These are phyloP conservation scores for Mola mola DNA, from an alignment of 2,113 vertebrate species.

Conservation along the genomic window DNA sequence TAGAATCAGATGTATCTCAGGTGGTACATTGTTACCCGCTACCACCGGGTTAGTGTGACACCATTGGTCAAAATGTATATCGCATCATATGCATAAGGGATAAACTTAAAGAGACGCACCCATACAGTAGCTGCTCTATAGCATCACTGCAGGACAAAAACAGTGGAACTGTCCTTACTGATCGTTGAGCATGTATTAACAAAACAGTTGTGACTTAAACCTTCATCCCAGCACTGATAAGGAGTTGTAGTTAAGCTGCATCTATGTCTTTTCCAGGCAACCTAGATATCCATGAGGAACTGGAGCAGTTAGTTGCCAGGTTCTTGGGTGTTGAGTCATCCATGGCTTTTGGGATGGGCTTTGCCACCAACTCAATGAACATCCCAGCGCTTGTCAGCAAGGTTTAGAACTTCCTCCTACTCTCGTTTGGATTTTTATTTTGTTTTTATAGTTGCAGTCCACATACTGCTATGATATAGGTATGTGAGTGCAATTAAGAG, in stretches of 20 bases:
- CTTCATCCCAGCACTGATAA: neutral
- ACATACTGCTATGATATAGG: neutral
- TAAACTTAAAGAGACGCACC: too few relatives aligned
- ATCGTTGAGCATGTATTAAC: neutral
- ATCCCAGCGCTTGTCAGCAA: conserved; percentile 95
- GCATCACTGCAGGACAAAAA: neutral
- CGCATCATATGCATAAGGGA: too few relatives aligned
- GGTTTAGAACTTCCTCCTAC: conserved; percentile 70
- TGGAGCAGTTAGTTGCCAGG: conserved; percentile 89
- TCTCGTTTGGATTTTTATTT: neutral
- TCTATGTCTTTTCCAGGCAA: conserved; percentile 83
- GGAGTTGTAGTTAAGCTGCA: neutral
- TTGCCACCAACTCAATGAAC: conserved; percentile 98
- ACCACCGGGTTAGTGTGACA: neutral
- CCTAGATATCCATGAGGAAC: conserved; percentile 92
- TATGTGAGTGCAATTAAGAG: neutral
- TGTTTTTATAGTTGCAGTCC: neutral
- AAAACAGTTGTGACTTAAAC: neutral
- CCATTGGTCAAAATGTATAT: too few relatives aligned
- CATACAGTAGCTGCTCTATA: neutral
- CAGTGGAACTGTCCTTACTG: neutral
- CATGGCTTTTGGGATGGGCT: conserved; percentile 97
- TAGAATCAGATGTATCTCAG: neutral
- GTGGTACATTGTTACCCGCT: too few relatives aligned
- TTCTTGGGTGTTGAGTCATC: conserved; percentile 95